phyloP scores from a whole-genome alignment of 2,113 vertebrate genomes.

The Hippotragus niger region DNA sequence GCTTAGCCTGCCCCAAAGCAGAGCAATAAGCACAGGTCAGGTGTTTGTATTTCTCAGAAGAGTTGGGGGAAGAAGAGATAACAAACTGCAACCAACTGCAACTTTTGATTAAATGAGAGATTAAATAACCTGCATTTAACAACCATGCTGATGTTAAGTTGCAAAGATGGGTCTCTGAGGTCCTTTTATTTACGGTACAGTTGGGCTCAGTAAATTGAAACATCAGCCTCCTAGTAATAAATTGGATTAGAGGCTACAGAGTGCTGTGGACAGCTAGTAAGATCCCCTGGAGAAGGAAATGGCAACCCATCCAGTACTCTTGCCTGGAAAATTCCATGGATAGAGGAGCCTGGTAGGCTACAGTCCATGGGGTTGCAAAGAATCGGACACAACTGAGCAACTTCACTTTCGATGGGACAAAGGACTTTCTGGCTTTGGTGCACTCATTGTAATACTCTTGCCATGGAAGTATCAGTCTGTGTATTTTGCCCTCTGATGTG shows the following conservation, averaged over 20 bases:
- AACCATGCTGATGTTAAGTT: not conserved
- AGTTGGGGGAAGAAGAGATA: not conserved
- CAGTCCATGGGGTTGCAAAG: too few species aligned
- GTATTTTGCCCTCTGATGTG: not conserved
- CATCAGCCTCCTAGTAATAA: constrained; percentile 6
- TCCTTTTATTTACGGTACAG: not conserved
- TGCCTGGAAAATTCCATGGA: too few species aligned
- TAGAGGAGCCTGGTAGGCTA: too few species aligned
- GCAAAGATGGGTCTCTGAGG: constrained; percentile 21
- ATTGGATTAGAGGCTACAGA: not conserved
- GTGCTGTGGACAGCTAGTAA: not conserved
- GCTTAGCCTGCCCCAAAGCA: accelerated
- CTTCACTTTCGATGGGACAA: not conserved
- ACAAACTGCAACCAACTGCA: not conserved
- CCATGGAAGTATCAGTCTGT: not conserved
- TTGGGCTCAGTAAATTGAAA: constrained; percentile 10
- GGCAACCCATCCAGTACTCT: too few species aligned
- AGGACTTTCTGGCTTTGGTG: not conserved
- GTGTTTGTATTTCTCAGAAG: not conserved
- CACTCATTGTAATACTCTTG: not conserved
- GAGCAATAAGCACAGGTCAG: not conserved
- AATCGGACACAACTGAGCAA: accelerated
- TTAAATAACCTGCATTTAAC: constrained; percentile 9
- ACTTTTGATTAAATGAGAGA: constrained; percentile 28
- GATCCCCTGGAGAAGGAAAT: too few species aligned